Base-by-base conservation (phyloP, 2,113 vertebrate species). In the Pseudorhombus dupliciocellatus region DNA sequence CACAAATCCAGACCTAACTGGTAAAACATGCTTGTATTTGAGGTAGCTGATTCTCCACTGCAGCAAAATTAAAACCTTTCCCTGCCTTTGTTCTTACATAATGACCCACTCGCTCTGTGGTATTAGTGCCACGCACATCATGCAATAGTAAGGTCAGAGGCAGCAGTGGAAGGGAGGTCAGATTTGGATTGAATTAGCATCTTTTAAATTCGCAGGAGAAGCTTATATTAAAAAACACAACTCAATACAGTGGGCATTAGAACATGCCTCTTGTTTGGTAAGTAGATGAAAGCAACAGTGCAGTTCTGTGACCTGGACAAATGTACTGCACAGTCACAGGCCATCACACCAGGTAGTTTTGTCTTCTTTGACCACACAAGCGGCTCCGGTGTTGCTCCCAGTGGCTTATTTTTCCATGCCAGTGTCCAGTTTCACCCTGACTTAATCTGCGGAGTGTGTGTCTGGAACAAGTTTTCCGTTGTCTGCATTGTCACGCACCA, bases 391-490 rank as follows among this genome's bases (percentile, higher is more conserved):
- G 78, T 70, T 79, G 59, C 51, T 61, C 46, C 57, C 30, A 10
- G 2, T 26, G 51, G 76, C 81, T 88, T 70, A 50, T 67, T 84
- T 85, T 86, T 84, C 77, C 86, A 71, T 51, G 53, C 59, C 56
- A 30, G 88, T 85, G 73, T 89, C 86, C 80, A 46, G 69, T 91
- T 86, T 81, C 77, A 80, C 59, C 28, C 53, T 46, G 78, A 57
- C 80, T 76, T 80, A 60, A 83, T 84, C 79, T 84, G 52, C 56
- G 31, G 51, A 24, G 30, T 68, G 30, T 68, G 73, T 31, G 75
- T 83, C 70, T 74, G 75, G 68, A 74, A 21, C 51, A 12, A 75
- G 44, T 67, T 80, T 86, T 89, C 82, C 63, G 4, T 77, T 81
- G 66, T 11, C 64, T 31, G 70, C 71, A 73, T 65, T 40, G 75